Percentiles rank a stretch among this genome's conserved stretches.
phyloP scores from a whole-genome alignment of 1,140 invertebrate genomes.

The Zophobas morio region DNA sequence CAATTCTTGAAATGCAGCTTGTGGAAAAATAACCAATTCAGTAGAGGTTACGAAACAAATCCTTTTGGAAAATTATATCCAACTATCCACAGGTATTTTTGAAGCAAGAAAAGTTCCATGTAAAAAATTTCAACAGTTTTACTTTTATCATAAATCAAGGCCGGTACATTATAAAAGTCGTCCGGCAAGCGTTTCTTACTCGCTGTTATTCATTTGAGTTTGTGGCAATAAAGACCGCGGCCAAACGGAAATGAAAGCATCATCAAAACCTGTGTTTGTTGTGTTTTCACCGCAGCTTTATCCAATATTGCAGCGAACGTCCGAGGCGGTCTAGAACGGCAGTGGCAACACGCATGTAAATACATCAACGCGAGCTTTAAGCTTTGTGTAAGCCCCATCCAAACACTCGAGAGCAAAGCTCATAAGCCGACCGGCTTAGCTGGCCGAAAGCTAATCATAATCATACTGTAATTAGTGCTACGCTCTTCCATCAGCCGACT shows the following conservation, averaged over 20 bases:
- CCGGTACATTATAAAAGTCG: too few relatives aligned
- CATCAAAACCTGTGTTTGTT: constrained; percentile 20
- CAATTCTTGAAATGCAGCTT: too few relatives aligned
- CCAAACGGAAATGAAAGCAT: background rate
- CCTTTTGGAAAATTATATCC: too few relatives aligned
- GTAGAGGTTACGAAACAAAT: too few relatives aligned
- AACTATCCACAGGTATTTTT: too few relatives aligned
- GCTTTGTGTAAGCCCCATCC: constrained; percentile 61
- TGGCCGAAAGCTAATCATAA: constrained; percentile 64
- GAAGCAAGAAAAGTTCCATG: too few relatives aligned
- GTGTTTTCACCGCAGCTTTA: constrained; percentile 37
- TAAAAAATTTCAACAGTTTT: too few relatives aligned
- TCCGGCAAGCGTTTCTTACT: too few relatives aligned
- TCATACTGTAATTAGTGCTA: constrained; percentile 63
- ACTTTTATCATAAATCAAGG: too few relatives aligned
- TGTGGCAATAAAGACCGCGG: too few relatives aligned
- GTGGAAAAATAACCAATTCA: too few relatives aligned
- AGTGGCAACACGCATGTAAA: constrained; percentile 60
- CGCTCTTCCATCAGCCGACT: constrained; percentile 37
- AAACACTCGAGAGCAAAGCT: constrained; percentile 61
- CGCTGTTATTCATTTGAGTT: too few relatives aligned
- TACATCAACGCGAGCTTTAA: constrained; percentile 61
- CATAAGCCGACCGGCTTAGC: constrained; percentile 61
- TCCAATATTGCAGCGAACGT: constrained; percentile 37
- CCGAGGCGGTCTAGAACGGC: constrained; percentile 33